Percentiles rank a stretch among this genome's conserved stretches.
Conservation (phyloP, 2,888 invertebrate genomes). For the Acanthosoma haemorrhoidale region DNA sequence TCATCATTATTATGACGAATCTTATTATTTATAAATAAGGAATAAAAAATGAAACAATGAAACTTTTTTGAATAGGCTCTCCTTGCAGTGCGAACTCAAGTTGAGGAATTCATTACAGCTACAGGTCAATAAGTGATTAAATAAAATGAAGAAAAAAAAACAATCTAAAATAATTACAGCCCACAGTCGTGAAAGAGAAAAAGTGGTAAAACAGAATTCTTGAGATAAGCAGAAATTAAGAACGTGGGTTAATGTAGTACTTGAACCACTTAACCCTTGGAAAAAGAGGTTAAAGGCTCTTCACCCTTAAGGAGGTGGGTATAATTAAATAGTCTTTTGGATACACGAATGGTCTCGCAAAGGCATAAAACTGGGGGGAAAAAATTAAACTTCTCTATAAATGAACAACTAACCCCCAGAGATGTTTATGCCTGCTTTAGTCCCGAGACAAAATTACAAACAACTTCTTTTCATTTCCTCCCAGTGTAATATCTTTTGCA, state of each 20-base stretch:
- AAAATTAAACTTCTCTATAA: not conserved
- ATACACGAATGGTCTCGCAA: not conserved
- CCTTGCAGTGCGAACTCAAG: too few species aligned
- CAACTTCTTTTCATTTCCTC: too few species aligned
- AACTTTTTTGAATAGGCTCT: too few species aligned
- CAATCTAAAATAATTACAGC: not conserved
- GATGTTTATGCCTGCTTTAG: not conserved
- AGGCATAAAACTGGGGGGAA: not conserved
- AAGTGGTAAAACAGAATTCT: not conserved
- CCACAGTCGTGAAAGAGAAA: not conserved
- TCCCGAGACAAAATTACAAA: too few species aligned
- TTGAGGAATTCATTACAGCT: too few species aligned
- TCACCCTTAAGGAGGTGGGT: not conserved
- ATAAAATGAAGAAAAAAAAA: too few species aligned
- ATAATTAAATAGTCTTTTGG: not conserved
- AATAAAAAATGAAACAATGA: too few species aligned
- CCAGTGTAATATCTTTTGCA: too few species aligned
- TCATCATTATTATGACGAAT: too few species aligned
- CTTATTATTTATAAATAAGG: too few species aligned
- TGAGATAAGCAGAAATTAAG: conserved; percentile 13
- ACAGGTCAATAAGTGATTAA: too few species aligned
- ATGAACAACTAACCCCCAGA: not conserved
- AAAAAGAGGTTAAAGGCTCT: not conserved
- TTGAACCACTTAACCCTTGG: conserved; percentile 14
- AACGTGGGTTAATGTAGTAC: not conserved